phyloP scores from a whole-genome alignment of 2,888 invertebrate species.

The Capitulum mitella region DNA sequence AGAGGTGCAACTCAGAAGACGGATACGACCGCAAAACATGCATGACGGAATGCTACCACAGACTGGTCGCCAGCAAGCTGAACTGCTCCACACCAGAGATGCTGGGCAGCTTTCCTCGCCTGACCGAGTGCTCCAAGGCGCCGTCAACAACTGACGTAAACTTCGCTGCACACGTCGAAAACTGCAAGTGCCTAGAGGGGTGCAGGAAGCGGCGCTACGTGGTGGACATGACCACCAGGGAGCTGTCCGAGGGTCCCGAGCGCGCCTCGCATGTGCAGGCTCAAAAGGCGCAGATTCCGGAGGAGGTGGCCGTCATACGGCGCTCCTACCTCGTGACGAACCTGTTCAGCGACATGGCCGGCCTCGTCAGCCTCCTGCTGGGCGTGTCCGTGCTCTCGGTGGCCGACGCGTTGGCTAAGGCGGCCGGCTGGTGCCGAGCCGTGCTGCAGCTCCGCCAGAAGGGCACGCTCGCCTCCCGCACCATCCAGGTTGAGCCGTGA shows the following conservation, averaged over 20 bases:
- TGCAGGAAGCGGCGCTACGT: background rate
- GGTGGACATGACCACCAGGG: too few relatives aligned
- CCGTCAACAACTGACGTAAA: accelerated
- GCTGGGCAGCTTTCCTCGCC: background rate
- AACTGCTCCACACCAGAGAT: background rate
- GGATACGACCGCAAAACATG: background rate
- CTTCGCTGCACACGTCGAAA: background rate
- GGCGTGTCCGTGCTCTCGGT: background rate
- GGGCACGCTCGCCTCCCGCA: too few relatives aligned
- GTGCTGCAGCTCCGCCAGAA: too few relatives aligned
- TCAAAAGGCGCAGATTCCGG: background rate
- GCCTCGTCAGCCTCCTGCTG: background rate
- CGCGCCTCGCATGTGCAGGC: background rate
- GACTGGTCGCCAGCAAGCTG: background rate
- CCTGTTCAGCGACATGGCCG: background rate
- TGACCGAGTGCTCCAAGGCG: background rate
- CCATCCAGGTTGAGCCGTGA: too few relatives aligned
- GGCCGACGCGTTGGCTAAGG: background rate
- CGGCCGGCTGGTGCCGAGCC: background rate
- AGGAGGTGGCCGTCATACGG: background rate
- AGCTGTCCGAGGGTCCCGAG: background rate
- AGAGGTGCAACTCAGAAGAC: background rate
- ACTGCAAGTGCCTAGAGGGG: background rate
- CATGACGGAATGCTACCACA: background rate
- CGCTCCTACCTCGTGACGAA: background rate